Conservation (phyloP, 2,888 invertebrate species). For the Eupelmus urozonus region DNA sequence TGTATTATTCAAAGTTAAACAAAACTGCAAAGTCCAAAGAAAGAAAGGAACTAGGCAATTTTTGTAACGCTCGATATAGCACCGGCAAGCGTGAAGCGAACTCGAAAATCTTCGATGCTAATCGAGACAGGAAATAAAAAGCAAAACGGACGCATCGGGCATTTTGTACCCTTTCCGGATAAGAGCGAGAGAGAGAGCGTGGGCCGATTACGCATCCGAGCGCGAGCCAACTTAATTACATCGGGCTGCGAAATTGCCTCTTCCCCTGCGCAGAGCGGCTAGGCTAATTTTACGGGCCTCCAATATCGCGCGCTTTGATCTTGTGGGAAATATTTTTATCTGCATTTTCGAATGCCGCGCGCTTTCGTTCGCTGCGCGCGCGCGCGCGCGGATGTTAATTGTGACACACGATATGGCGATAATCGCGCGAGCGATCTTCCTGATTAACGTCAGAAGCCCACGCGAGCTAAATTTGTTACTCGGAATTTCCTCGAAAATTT, state of each 20-base stretch:
- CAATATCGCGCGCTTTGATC: constrained; percentile 33
- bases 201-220: constrained; percentile 40
- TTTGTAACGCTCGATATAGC: no score
- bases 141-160: not conserved
- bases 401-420: no score
- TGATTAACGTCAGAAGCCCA: no score
- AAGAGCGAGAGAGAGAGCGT: constrained; percentile 27
- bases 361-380: no score
- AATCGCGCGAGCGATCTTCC: no score
- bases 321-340: constrained; percentile 39
- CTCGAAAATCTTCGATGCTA: not conserved
- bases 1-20: no score
- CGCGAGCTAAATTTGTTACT: no score
- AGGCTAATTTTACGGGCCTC: constrained; percentile 43
- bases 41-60: no score
- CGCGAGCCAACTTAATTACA: constrained; percentile 45
- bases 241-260: constrained; percentile 39
- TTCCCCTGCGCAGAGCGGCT: constrained; percentile 35
- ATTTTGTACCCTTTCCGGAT: constrained; percentile 28
- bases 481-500: no score
- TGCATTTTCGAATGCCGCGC: not conserved
- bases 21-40: no score
- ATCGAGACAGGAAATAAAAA: not conserved
- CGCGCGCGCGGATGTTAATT: no score
- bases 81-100: not conserved